Conservation (phyloP, 2,888 invertebrate species). For the Amphipoea oculea region DNA sequence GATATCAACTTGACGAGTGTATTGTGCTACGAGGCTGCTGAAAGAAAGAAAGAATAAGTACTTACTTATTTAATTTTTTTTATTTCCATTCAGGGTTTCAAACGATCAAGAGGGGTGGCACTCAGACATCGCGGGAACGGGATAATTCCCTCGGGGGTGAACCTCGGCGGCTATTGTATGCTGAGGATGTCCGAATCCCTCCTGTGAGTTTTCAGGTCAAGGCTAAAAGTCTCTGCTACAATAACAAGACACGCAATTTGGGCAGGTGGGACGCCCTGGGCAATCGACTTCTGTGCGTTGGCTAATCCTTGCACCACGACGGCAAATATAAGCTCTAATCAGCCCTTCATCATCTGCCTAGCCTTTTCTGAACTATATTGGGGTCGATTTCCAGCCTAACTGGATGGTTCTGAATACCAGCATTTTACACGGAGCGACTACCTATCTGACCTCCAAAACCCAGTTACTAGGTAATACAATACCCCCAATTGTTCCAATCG, state of each 20-base stretch:
- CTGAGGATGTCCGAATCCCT: conserved; percentile 76
- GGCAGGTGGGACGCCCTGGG: not conserved
- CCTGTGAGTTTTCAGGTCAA: conserved; percentile 73
- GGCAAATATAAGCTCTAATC: not conserved
- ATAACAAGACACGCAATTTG: not conserved
- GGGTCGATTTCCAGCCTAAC: no score
- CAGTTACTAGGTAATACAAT: no score
- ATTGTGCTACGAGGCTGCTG: not conserved
- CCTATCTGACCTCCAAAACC: no score
- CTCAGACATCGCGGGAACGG: conserved; percentile 59
- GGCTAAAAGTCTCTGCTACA: not conserved
- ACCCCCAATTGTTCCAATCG: not conserved
- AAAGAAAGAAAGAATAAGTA: not conserved
- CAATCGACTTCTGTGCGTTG: not conserved
- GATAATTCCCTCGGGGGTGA: conserved; percentile 82
- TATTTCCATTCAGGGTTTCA: conserved; percentile 20
- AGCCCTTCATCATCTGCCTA: not conserved
- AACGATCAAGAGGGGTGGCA: conserved; percentile 66
- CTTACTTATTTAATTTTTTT: not conserved
- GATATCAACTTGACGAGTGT: not conserved
- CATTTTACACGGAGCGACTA: no score
- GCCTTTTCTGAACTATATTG: no score
- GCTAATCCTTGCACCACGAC: not conserved
- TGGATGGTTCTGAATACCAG: no score
- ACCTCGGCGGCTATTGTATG: conserved; percentile 81